Evolutionary conservation across 1,140 invertebrate species (phyloP), one percentile per base, ranked within the genome.

Genomic region (Hylyphantes graminicola): DNA sequence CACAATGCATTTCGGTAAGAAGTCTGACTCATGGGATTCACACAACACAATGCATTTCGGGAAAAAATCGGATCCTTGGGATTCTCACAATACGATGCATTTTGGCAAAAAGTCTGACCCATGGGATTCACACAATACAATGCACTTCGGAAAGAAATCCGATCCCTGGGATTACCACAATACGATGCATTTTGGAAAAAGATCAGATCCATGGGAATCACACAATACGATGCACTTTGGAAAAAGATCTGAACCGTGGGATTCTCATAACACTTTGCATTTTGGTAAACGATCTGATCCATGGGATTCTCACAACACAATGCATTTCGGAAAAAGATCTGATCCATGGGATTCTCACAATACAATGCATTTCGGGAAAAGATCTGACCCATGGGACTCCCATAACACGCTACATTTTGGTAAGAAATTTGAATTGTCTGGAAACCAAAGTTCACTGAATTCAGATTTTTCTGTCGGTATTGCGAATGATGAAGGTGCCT

Each of bases 161-260:
- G 67, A 70, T 15, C 67, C n/a, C 0, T 21, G 6, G 67, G 67
- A 67, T 7, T n/a, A 7, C 59, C 67, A 70, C 2, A 67, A 67
- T 35, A 67, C 15, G 9, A 13, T 73, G 50, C 70, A 13, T 35
- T 73, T 55, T 7, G 76, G 51, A 3, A 65, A 79, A 17, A 79
- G n/a, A 65, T 54, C 64, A 3, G 61, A 65, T 53, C 35, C 61
- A 19, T 79, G 63, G 64, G 64, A 55, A 53, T n/a, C 12, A 54
- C 76, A 79, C 55, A 67, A 68, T n/a, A 67, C 53, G 19, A 67
- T 79, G 76, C 61, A 54, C 50, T 79, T 79, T 53, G 76, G 76
- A 13, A 79, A 79, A 21, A 65, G 15, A 54, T 21, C 57, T 15
- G 63, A 67, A 54, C 21, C 11, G 9, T 76, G 55, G 55, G 63